Evolutionary conservation across 2,113 vertebrate species (phyloP).

Genomic region (Perccottus glenii): DNA sequence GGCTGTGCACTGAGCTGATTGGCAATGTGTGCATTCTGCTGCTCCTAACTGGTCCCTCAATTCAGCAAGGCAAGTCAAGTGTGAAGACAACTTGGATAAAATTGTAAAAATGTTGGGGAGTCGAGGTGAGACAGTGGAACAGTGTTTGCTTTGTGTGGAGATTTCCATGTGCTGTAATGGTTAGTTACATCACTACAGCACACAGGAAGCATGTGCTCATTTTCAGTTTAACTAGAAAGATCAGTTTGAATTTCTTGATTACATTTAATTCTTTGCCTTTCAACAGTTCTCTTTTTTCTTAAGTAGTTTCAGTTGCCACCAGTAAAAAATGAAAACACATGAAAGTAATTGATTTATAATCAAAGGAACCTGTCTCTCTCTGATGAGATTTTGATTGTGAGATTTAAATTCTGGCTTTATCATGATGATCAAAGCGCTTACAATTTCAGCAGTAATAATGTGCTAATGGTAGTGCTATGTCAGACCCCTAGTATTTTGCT

Average conservation of each 20-base stretch:
- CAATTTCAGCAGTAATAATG: constrained; percentile 46
- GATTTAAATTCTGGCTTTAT: constrained; percentile 41
- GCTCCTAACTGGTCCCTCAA: constrained; percentile 56
- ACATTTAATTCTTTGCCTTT: not conserved
- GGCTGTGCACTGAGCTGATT: constrained; percentile 35
- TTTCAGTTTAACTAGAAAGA: constrained; percentile 5
- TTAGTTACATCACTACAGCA: not conserved
- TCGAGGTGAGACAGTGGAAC: constrained; percentile 45
- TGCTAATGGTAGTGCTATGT: constrained; percentile 26
- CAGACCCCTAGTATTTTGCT: constrained; percentile 24
- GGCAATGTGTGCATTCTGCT: constrained; percentile 37
- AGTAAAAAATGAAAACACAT: constrained; percentile 39
- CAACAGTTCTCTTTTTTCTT: not conserved
- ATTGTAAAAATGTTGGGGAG: constrained; percentile 56
- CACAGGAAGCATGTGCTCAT: not conserved
- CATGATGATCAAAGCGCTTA: constrained; percentile 36
- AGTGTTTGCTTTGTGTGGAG: constrained; percentile 44
- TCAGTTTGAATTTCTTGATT: not conserved
- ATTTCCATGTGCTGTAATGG: constrained; percentile 7
- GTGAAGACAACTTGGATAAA: constrained; percentile 50
- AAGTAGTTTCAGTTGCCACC: constrained; percentile 12
- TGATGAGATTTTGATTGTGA: constrained; percentile 48
- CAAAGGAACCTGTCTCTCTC: constrained; percentile 30
- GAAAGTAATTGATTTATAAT: constrained; percentile 39
- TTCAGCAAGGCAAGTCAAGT: constrained; percentile 54